Evolutionary conservation across 2,113 vertebrate genomes (phyloP).

Genomic region (Felis catus): F.catus_Fca126_mat1.0 CM031413.1:28559501-28560000

Average conservation of each 20-base stretch:
- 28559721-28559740: background rate
- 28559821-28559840: background rate
- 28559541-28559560: background rate
- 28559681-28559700: background rate
- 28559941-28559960: background rate
- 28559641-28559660: background rate
- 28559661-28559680: background rate
- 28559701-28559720: background rate
- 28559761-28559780: background rate
- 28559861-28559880: background rate
- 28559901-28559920: background rate
- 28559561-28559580: too few species aligned
- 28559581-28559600: background rate
- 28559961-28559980: background rate
- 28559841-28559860: background rate
- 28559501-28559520: background rate
- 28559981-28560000: constrained; percentile 39
- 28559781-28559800: background rate
- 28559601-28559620: background rate
- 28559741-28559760: background rate
- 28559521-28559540: background rate
- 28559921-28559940: constrained; percentile 25
- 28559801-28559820: background rate
- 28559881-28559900: background rate
- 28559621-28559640: background rate